phyloP scores from a whole-genome alignment of 1,140 invertebrate species.

The Hyles vespertilio region DNA sequence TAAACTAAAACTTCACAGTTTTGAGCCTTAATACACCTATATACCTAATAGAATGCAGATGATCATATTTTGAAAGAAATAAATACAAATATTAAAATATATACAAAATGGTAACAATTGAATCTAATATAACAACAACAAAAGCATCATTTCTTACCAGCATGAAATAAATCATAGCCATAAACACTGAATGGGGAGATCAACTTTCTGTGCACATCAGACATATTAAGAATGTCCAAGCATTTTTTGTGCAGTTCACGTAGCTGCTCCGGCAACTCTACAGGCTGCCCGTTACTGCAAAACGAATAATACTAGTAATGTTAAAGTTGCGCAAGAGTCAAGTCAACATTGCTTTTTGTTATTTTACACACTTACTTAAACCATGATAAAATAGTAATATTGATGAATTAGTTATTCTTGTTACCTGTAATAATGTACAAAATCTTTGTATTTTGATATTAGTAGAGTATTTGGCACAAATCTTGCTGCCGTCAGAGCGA shows the following conservation, averaged over 20 bases:
- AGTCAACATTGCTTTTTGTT: no score
- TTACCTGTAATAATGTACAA: constrained; percentile 53
- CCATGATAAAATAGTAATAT: neutral
- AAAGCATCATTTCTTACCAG: constrained; percentile 37
- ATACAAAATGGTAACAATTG: no score
- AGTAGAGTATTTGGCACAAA: constrained; percentile 58
- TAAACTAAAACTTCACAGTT: no score
- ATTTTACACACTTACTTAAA: neutral
- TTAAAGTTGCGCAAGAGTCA: neutral
- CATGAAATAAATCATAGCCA: constrained; percentile 69
- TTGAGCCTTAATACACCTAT: no score
- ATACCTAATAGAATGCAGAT: no score
- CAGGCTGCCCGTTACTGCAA: constrained; percentile 52
- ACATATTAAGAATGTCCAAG: constrained; percentile 46
- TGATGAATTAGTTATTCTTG: neutral
- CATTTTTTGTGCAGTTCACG: constrained; percentile 45
- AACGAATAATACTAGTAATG: constrained; percentile 10
- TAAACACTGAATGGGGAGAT: constrained; percentile 60
- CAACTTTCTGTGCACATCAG: constrained; percentile 47
- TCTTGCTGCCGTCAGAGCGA: constrained; percentile 41
- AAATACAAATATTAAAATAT: no score
- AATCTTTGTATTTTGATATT: constrained; percentile 58
- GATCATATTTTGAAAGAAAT: neutral
- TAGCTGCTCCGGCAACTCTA: constrained; percentile 40
- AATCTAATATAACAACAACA: neutral